phyloP scores from a whole-genome alignment of 2,888 invertebrate genomes.

The Diplolepis rosae region DNA sequence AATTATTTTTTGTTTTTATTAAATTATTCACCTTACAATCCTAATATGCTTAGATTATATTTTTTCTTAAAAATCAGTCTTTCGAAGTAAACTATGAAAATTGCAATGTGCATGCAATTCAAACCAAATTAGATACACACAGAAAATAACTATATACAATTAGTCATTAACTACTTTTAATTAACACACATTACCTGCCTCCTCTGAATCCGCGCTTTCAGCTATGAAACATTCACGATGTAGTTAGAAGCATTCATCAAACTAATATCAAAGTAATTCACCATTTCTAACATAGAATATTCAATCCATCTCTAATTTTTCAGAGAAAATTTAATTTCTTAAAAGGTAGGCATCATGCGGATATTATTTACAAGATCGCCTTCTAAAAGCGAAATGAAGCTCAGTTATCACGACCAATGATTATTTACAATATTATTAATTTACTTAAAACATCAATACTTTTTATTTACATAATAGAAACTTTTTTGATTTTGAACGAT shows the following conservation, averaged over 20 bases:
- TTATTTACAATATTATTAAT: neutral
- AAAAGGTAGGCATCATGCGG: neutral
- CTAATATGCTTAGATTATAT: too few relatives aligned
- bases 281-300: neutral
- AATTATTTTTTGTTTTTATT: too few relatives aligned
- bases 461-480: neutral
- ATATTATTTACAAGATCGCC: neutral
- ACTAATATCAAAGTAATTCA: neutral
- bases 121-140: neutral
- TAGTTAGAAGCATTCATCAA: constrained; percentile 18
- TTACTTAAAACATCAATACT: neutral
- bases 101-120: too few relatives aligned
- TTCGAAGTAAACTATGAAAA: too few relatives aligned
- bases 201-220: constrained; percentile 70
- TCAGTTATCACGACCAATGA: neutral
- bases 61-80: too few relatives aligned
- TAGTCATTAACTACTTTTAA: constrained; percentile 33
- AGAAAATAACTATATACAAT: neutral
- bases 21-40: too few relatives aligned
- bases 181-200: constrained; percentile 69
- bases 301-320: neutral
- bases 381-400: too few relatives aligned
- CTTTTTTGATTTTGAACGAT: neutral
- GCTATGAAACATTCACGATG: constrained; percentile 61
- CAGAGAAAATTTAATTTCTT: neutral